Percentiles rank a stretch among this genome's conserved stretches.
These are phyloP conservation scores for Nasua narica DNA, from an alignment of 2,797 vertebrate species.

Conservation along the genomic window DNA sequence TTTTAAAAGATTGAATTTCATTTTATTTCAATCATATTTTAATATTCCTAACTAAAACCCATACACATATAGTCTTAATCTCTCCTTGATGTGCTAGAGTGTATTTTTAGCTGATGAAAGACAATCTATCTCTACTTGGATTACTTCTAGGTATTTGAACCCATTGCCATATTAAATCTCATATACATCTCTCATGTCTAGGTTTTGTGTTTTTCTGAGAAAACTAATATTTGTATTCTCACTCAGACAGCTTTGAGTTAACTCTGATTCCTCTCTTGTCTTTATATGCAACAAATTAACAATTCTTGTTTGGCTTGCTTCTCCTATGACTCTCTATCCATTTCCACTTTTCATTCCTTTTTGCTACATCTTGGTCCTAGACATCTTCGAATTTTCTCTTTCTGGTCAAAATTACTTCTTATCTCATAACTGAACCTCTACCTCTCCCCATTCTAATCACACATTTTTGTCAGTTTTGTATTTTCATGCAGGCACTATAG, in stretches of 20 bases:
- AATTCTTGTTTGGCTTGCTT: not conserved
- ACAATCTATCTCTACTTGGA: not conserved
- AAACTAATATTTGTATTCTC: not conserved
- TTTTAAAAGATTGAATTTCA: not conserved
- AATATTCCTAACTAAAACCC: not conserved
- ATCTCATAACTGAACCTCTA: not conserved
- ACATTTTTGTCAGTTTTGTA: not conserved
- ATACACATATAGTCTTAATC: not conserved
- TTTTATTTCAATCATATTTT: not conserved
- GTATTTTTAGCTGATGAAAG: not conserved
- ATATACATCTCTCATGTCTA: not conserved
- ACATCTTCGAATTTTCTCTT: not conserved
- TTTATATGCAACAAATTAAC: not conserved
- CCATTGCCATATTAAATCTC: not conserved
- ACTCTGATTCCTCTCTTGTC: not conserved
- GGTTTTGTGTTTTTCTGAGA: not conserved
- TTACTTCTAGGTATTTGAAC: not conserved
- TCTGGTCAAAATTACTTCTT: not conserved
- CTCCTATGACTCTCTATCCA: not conserved
- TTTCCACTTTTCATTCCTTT: not conserved
- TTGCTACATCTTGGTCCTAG: not conserved
- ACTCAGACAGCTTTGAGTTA: not conserved
- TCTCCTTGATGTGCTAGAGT: not conserved
- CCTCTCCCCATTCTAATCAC: not conserved
- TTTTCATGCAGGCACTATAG: not conserved